A percentile compares a stretch with the other conserved stretches of the same genome.
phyloP scores from a whole-genome alignment of 1,140 invertebrate species.

The Notospermus geniculatus region DNA sequence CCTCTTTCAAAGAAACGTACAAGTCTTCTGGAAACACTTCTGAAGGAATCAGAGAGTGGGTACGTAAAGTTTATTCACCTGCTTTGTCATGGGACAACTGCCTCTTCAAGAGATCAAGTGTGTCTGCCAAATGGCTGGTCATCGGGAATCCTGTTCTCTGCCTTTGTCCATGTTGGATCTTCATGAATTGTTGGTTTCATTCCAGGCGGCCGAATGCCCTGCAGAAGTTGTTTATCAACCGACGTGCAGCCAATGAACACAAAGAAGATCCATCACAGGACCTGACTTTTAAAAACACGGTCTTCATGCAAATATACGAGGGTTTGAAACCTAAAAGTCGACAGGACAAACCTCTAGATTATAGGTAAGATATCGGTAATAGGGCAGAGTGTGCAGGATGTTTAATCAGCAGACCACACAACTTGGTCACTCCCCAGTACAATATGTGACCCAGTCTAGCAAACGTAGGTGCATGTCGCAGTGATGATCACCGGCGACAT shows the following conservation, averaged over 20 bases:
- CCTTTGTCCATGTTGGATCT: too few species aligned
- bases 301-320: conserved; percentile 52
- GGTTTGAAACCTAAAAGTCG: conserved; percentile 48
- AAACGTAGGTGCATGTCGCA: conserved; percentile 10
- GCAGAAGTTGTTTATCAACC: conserved; percentile 50
- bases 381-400: too few species aligned
- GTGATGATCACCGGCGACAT: conserved; percentile 12
- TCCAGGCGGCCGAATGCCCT: conserved; percentile 16
- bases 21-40: conserved; percentile 47
- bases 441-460: too few species aligned
- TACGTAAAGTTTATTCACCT: too few species aligned
- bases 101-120: too few species aligned
- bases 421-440: too few species aligned
- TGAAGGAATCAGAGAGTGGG: conserved; percentile 47
- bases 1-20: conserved; percentile 50
- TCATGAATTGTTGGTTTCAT: background rate
- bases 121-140: too few species aligned
- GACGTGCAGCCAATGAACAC: conserved; percentile 49
- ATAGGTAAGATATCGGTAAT: conserved; percentile 33
- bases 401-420: too few species aligned
- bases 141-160: too few species aligned
- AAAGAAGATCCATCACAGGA: conserved; percentile 39
- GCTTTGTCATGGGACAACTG: too few species aligned
- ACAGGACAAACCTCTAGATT: conserved; percentile 41
- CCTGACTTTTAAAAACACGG: conserved; percentile 42